Conservation (phyloP, 2,113 vertebrate species). For the Notarius quadriscutis region DNA sequence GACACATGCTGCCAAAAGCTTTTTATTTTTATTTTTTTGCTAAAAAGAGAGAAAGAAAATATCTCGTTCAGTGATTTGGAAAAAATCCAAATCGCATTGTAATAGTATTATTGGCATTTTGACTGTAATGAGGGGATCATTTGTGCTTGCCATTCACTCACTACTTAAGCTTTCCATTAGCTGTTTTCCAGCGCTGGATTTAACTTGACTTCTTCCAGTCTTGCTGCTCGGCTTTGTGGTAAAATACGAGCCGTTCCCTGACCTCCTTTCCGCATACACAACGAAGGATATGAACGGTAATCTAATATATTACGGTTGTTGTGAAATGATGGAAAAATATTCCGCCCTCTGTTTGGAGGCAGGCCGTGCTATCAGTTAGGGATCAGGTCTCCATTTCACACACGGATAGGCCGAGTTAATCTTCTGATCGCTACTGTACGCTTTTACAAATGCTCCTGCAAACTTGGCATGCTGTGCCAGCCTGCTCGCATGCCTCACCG, state of each 20-base stretch:
- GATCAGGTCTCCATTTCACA: constrained; percentile 82
- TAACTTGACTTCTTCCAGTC: constrained; percentile 4
- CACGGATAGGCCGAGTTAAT: constrained; percentile 74
- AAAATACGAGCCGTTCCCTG: constrained; percentile 61
- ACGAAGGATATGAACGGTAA: constrained; percentile 64
- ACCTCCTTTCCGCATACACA: constrained; percentile 48
- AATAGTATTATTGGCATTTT: constrained; percentile 28
- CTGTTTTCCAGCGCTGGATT: constrained; percentile 13
- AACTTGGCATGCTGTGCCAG: constrained; percentile 42
- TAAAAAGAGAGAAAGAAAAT: neutral
- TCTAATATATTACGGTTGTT: constrained; percentile 64
- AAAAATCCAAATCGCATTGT: constrained; percentile 10
- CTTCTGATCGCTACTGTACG: constrained; percentile 74
- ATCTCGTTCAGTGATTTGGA: constrained; percentile 20
- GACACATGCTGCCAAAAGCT: neutral
- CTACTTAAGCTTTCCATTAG: constrained; percentile 27
- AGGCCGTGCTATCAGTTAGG: constrained; percentile 63
- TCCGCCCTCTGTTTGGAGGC: constrained; percentile 62
- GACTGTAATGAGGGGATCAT: constrained; percentile 29
- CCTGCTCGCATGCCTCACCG: constrained; percentile 52
- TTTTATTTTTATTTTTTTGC: neutral
- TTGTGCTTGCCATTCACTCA: constrained; percentile 12
- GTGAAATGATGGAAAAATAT: constrained; percentile 62
- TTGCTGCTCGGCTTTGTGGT: constrained; percentile 52
- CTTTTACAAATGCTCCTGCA: constrained; percentile 50